Evolutionary conservation across 2,113 vertebrate genomes (phyloP).

Genomic region (Bos indicus): DNA sequence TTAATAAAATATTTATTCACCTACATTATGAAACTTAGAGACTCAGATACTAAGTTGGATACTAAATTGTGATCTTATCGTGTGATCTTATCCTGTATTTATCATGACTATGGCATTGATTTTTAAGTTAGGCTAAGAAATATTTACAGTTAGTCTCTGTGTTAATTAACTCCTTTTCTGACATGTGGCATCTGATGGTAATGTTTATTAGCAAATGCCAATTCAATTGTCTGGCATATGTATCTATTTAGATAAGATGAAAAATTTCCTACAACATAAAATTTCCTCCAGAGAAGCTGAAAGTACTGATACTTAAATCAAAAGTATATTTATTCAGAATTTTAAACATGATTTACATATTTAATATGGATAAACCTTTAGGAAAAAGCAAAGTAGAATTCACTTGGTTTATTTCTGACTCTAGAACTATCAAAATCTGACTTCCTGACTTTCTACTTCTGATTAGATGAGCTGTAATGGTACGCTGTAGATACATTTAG

Average conservation of each 20-base stretch:
- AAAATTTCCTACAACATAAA: neutral
- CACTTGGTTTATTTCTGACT: constrained; percentile 9
- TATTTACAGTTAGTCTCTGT: neutral
- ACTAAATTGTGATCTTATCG: neutral
- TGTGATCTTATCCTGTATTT: neutral
- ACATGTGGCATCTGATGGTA: neutral
- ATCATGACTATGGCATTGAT: neutral
- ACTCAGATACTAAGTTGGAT: neutral
- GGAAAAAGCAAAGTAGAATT: neutral
- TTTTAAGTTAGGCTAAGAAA: neutral
- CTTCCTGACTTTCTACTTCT: constrained; percentile 23
- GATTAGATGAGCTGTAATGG: neutral
- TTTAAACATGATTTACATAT: constrained; percentile 36
- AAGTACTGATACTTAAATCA: neutral
- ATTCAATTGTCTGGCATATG: neutral
- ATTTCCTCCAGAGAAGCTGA: neutral
- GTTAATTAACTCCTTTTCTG: neutral
- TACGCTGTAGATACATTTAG: neutral
- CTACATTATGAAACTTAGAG: neutral
- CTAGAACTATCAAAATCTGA: constrained; percentile 16
- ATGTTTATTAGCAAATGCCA: neutral
- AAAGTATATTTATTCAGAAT: constrained; percentile 22
- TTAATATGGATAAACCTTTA: constrained; percentile 28
- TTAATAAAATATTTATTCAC: constrained; percentile 24
- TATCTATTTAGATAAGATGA: neutral